Base-by-base conservation (phyloP, 2,113 vertebrate genomes). In the Micronisus gabar region DNA sequence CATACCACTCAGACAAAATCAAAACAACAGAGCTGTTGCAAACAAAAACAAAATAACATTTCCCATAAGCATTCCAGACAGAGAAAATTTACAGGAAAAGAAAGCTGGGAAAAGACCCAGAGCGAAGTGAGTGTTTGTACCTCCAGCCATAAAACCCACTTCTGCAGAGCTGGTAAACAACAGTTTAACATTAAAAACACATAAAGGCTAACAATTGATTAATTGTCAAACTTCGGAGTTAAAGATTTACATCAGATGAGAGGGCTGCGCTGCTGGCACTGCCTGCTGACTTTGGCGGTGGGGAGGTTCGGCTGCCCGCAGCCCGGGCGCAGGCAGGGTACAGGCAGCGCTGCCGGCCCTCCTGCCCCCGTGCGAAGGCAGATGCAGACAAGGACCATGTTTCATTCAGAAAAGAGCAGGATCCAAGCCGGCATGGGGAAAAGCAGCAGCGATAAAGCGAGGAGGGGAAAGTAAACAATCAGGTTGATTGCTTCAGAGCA, bases 21-120 rank as follows among this genome's bases (percentile, higher is more conserved):
- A 98, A 98, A 98, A 98, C 98, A 98, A 98, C 98, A 97, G 98
- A 98, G 95, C 98, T 98, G 97, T 97, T 98, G 98, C 98, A 98
- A 98, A 98, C 98, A 98, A 98, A 98, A 98, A 98, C 98, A 98
- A 98, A 98, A 98, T 98, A 98, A 98, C 98, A 98, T 98, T 98
- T 98, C 98, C 98, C 98, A 98, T 98, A 98, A 98, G 98, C 98
- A 98, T 98, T 98, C 98, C 98, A 98, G 98, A 98, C 98, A 98
- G 98, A 97, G 97, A 97, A 98, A 98, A 97, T 97, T 98, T 98
- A 98, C 98, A 97, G 98, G 98, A 98, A 98, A 96, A 97, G 97
- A 87, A 95, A 98, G 97, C 98, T 98, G 98, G 98, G 98, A 98
- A 98, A 96, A 92, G 97, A 98, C 97, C 97, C 98, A 98, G 98